A percentile compares a stretch with the other conserved stretches of the same genome.
Evolutionary conservation across 2,888 invertebrate species (phyloP).

Genomic region (Serripes groenlandicus): DNA sequence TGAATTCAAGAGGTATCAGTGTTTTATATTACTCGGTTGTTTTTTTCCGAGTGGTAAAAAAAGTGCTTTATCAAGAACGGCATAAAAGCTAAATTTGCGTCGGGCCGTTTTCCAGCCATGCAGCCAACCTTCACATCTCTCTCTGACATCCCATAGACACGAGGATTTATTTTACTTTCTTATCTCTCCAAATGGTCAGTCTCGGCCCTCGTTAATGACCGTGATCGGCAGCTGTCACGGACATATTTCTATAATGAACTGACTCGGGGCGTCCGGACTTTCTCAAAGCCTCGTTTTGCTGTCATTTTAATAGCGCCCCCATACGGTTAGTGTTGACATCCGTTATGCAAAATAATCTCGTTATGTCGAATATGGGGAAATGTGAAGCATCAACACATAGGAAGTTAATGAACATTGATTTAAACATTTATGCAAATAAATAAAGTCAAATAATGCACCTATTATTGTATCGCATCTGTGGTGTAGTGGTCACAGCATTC

Average conservation of each 20-base stretch:
- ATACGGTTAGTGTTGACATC: slow-evolving; percentile 15
- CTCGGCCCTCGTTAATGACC: slow-evolving; percentile 20
- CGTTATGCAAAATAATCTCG: slow-evolving; percentile 7
- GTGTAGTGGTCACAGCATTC: too few relatives aligned
- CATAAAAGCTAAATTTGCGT: neutral
- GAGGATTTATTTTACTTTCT: slow-evolving; percentile 19
- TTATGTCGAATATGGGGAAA: neutral
- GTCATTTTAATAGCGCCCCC: slow-evolving; percentile 27
- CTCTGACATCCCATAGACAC: neutral
- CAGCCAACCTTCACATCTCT: neutral
- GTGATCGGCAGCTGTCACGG: slow-evolving; percentile 27
- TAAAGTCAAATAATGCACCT: too few relatives aligned
- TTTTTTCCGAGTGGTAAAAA: too few relatives aligned
- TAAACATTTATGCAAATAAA: too few relatives aligned
- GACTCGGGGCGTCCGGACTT: slow-evolving; percentile 15
- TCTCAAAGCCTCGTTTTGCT: slow-evolving; percentile 28
- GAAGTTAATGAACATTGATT: too few relatives aligned
- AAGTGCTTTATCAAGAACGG: neutral
- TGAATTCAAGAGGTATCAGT: too few relatives aligned
- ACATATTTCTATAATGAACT: slow-evolving; percentile 25
- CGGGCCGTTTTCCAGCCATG: neutral
- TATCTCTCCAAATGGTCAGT: slow-evolving; percentile 20
- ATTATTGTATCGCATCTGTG: too few relatives aligned
- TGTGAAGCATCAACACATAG: neutral
- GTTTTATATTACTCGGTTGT: too few relatives aligned